Conservation (phyloP, 2,888 invertebrate genomes). For the Leucania comma region DNA sequence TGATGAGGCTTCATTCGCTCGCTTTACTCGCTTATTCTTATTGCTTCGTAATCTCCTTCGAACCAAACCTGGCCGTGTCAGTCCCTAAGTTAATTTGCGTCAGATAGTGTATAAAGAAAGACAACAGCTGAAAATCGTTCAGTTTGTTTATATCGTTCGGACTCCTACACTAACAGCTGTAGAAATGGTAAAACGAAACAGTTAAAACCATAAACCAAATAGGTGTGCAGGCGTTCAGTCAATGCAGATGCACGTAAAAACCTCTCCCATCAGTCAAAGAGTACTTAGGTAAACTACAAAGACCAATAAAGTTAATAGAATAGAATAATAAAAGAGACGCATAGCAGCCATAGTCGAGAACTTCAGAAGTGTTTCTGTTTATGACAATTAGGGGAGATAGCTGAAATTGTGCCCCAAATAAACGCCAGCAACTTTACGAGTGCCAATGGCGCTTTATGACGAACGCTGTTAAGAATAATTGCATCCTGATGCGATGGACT, state of each 20-base stretch:
- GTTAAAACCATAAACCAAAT: neutral
- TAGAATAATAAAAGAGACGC: conserved; percentile 18
- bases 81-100: too few species aligned
- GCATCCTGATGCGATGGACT: conserved; percentile 10
- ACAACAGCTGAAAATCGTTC: too few species aligned
- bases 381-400: conserved; percentile 24
- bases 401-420: conserved; percentile 36
- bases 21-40: too few species aligned
- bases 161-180: neutral
- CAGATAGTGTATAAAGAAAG: too few species aligned
- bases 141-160: too few species aligned
- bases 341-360: neutral
- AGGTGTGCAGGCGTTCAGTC: neutral
- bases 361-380: conserved; percentile 28
- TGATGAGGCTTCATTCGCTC: too few species aligned
- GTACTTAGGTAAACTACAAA: conserved; percentile 1
- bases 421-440: conserved; percentile 25
- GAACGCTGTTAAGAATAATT: neutral
- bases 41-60: too few species aligned
- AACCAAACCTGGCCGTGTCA: too few species aligned
- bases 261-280: neutral
- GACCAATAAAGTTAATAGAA: conserved; percentile 15
- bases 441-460: conserved; percentile 11
- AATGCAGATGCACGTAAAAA: neutral
- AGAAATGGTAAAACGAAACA: neutral